Evolutionary conservation across 2,113 vertebrate genomes (phyloP).

Genomic region (Prionailurus viverrinus): DNA sequence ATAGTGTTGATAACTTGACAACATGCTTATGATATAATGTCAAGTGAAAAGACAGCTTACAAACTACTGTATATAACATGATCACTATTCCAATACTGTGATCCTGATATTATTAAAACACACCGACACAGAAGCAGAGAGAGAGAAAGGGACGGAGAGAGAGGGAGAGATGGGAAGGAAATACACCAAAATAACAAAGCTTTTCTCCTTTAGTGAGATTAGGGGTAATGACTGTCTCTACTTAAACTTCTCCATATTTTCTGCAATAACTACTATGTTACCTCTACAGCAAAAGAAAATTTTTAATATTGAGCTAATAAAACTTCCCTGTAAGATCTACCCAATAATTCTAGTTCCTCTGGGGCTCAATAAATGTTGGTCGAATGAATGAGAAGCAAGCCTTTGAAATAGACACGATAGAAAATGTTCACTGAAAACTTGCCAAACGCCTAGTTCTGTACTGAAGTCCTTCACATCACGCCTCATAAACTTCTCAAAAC

Average conservation of each 20-base stretch:
- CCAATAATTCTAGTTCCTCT: constrained; percentile 29
- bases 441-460: not conserved
- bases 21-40: not conserved
- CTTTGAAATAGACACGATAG: not conserved
- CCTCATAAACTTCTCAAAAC: not conserved
- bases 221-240: not conserved
- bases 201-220: not conserved
- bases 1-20: not conserved
- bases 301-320: constrained; percentile 45
- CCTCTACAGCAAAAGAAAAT: constrained; percentile 46
- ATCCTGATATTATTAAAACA: not conserved
- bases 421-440: not conserved
- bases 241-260: not conserved
- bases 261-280: constrained; percentile 45
- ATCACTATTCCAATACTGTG: constrained; percentile 18
- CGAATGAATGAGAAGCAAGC: not conserved
- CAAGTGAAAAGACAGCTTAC: not conserved
- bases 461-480: not conserved
- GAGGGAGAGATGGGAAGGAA: not conserved
- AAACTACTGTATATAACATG: not conserved
- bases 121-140: not conserved
- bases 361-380: not conserved
- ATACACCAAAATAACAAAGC: not conserved
- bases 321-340: not conserved
- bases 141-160: not conserved